These are phyloP conservation scores for Corydoras maculifer DNA, from an alignment of 2,113 vertebrate genomes.

Conservation along the genomic window DNA sequence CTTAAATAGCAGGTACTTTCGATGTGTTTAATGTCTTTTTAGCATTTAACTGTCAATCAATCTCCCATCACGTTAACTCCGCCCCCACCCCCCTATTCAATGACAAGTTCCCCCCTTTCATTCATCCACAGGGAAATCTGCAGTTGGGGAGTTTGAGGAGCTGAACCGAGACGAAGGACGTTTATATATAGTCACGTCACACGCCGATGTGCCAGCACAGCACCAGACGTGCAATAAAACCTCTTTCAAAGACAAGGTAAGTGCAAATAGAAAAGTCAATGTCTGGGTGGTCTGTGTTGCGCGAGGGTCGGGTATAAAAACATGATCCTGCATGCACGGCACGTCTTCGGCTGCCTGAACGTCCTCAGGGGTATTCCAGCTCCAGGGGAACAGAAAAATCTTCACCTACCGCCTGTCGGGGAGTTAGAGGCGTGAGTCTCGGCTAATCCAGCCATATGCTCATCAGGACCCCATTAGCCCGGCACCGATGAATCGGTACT, in stretches of 20 bases:
- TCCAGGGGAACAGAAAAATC: conserved; percentile 15
- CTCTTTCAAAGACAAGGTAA: neutral
- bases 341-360: neutral
- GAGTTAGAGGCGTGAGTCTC: neutral
- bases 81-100: no score
- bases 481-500: neutral
- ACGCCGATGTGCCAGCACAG: neutral
- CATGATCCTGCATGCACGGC: conserved; percentile 1
- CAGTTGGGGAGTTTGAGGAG: no score
- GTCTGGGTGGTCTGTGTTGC: neutral
- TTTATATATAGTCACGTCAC: neutral
- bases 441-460: neutral
- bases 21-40: no score
- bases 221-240: neutral
- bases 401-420: conserved; percentile 25
- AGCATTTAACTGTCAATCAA: no score
- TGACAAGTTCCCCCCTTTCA: no score
- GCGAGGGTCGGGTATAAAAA: neutral
- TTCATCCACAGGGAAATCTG: no score
- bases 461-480: conserved; percentile 13
- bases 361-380: neutral
- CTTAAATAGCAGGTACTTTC: no score
- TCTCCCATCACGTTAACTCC: no score
- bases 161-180: no score
- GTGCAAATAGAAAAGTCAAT: conserved; percentile 2